Conservation (phyloP, 64 coral and sea anemone species). For the Orbicella faveolata region DNA sequence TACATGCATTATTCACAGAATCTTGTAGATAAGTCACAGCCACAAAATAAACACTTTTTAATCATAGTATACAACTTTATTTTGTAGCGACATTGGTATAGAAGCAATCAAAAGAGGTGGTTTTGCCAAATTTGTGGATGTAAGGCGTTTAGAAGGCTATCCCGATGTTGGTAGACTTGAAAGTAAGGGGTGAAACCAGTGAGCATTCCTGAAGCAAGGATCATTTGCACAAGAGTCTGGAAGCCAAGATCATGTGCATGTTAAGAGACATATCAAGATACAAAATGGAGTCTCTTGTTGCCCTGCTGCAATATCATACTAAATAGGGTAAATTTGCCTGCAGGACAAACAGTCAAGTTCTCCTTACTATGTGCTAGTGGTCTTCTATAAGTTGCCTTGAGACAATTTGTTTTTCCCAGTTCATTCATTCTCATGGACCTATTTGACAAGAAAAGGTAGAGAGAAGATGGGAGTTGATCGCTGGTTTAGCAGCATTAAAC, state of each 20-base stretch:
- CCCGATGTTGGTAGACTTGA: constrained; percentile 9
- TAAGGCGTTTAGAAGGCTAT: constrained; percentile 66
- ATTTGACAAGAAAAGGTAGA: too few species aligned
- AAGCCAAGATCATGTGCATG: not conserved
- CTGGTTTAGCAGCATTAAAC: too few species aligned
- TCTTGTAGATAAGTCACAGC: too few species aligned
- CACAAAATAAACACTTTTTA: not conserved
- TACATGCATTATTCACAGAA: too few species aligned
- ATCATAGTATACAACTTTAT: not conserved
- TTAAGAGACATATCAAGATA: not conserved
- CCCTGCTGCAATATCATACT: too few species aligned
- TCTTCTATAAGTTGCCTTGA: too few species aligned
- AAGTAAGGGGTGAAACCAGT: not conserved
- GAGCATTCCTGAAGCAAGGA: not conserved
- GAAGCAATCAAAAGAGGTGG: constrained; percentile 73
- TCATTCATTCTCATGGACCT: too few species aligned
- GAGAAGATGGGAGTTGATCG: too few species aligned
- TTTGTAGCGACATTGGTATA: constrained; percentile 81
- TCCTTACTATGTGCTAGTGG: too few species aligned
- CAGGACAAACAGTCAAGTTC: too few species aligned
- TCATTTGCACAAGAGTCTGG: not conserved
- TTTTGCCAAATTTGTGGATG: constrained; percentile 76
- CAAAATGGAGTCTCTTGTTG: not conserved
- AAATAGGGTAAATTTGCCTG: too few species aligned
- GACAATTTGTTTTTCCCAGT: too few species aligned